Evolutionary conservation across 2,797 vertebrate species (phyloP).

Genomic region (Euphonia xanthogaster): DNA sequence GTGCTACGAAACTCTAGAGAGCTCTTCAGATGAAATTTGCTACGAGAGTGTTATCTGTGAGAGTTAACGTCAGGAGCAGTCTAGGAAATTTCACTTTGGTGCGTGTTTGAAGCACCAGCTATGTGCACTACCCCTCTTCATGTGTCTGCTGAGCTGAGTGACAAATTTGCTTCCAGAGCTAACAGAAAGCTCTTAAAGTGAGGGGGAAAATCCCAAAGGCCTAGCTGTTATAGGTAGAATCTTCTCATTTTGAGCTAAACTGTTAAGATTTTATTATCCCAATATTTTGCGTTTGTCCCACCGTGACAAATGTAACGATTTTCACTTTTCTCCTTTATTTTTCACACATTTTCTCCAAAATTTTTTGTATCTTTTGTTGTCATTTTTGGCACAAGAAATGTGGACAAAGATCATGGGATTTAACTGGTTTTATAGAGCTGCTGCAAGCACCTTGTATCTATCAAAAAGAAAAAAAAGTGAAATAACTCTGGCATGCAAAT

Average conservation of each 20-base stretch:
- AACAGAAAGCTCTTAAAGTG: not conserved
- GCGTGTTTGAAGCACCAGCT: not conserved
- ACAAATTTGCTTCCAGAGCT: not conserved
- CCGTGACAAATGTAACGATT: not conserved
- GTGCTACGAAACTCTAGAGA: not conserved
- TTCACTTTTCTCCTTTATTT: not conserved
- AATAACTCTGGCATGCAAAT: not conserved
- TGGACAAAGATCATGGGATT: not conserved
- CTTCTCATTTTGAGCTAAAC: not conserved
- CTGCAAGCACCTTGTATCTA: not conserved
- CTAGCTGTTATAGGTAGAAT: not conserved
- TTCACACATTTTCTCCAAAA: not conserved
- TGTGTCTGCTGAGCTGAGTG: not conserved
- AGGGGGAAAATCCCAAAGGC: not conserved
- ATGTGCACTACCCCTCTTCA: not conserved
- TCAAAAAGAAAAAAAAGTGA: not conserved
- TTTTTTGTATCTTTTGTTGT: not conserved
- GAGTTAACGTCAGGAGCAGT: not conserved
- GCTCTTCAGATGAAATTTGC: not conserved
- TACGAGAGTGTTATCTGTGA: not conserved
- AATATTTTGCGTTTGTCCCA: not conserved
- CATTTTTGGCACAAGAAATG: not conserved
- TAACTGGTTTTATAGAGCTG: not conserved
- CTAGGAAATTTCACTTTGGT: not conserved
- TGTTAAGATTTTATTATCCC: not conserved